Percentiles rank a stretch among this genome's conserved stretches.
These are phyloP conservation scores for Aphaenogaster ashmeadi DNA, from an alignment of 1,140 invertebrate species.

Conservation along the genomic window DNA sequence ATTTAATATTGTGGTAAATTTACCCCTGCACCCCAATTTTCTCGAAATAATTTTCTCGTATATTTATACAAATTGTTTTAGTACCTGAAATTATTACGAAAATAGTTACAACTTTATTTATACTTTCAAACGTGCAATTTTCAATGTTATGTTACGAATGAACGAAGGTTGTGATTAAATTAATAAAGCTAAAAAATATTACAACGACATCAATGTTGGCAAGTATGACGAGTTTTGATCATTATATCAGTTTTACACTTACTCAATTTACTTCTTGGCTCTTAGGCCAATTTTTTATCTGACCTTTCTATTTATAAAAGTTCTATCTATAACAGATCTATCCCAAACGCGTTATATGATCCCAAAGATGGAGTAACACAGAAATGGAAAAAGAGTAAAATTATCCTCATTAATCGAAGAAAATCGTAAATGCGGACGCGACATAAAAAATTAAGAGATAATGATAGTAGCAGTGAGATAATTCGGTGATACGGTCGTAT, in stretches of 20 bases:
- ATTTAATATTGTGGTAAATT: background rate
- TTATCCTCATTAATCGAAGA: background rate
- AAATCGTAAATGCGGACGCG: background rate
- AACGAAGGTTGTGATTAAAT: background rate
- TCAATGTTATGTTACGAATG: background rate
- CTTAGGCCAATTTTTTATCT: slow-evolving; percentile 27
- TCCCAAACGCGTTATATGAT: background rate
- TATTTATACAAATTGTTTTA: background rate
- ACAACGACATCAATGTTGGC: background rate
- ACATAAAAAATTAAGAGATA: background rate
- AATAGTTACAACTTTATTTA: background rate
- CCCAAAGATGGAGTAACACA: background rate
- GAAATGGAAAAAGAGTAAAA: background rate
- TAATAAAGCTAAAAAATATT: background rate
- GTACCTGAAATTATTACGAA: background rate
- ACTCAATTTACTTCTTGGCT: slow-evolving; percentile 46
- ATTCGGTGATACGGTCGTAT: background rate
- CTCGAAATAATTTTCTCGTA: background rate
- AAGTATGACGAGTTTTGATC: slow-evolving; percentile 25
- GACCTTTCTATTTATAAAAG: slow-evolving; percentile 46
- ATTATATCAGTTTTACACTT: slow-evolving; percentile 9
- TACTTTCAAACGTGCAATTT: background rate
- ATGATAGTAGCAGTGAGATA: slow-evolving; percentile 25
- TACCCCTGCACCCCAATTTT: background rate
- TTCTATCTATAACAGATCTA: slow-evolving; percentile 15